Evolutionary conservation across 37 sponge, comb jelly and placozoan species (phyloP).

Genomic region (Ianthella basta): DNA sequence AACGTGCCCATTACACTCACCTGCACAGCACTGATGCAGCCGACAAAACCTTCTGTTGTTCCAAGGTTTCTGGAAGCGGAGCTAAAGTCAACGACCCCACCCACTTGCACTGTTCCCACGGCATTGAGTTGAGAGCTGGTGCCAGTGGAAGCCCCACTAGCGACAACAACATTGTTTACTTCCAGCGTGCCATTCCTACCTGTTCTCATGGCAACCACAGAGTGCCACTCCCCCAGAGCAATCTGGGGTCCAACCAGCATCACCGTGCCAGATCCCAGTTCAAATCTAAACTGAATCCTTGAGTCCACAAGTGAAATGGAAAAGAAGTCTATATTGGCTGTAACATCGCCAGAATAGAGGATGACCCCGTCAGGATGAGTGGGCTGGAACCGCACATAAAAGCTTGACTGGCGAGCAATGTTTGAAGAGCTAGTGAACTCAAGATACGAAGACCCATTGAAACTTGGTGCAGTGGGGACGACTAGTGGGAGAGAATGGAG

Average conservation of each 20-base stretch:
- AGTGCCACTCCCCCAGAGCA: slow-evolving; percentile 40
- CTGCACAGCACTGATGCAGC: slow-evolving; percentile 48
- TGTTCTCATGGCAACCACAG: slow-evolving; percentile 36
- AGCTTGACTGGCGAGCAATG: not conserved
- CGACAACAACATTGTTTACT: slow-evolving; percentile 21
- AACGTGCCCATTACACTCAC: slow-evolving; percentile 5
- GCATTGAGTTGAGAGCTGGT: slow-evolving; percentile 34
- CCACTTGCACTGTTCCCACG: slow-evolving; percentile 37
- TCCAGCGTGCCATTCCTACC: slow-evolving; percentile 31
- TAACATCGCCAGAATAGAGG: slow-evolving; percentile 56
- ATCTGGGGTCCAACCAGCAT: slow-evolving; percentile 29
- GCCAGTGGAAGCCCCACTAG: slow-evolving; percentile 22
- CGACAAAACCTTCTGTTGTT: slow-evolving; percentile 47
- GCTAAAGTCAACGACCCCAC: slow-evolving; percentile 46
- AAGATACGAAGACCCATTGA: slow-evolving; percentile 51
- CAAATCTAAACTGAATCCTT: slow-evolving; percentile 52
- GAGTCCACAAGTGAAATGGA: slow-evolving; percentile 42
- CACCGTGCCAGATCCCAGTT: slow-evolving; percentile 56
- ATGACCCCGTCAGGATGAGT: slow-evolving; percentile 38
- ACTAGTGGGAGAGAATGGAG: slow-evolving; percentile 14
- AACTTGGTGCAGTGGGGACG: slow-evolving; percentile 30
- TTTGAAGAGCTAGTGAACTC: not conserved
- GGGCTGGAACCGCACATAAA: slow-evolving; percentile 41
- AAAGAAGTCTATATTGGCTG: slow-evolving; percentile 44
- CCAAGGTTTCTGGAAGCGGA: slow-evolving; percentile 29